These are phyloP conservation scores for Ceratitis capitata DNA, from an alignment of 1,140 invertebrate genomes.

Conservation along the genomic window DNA sequence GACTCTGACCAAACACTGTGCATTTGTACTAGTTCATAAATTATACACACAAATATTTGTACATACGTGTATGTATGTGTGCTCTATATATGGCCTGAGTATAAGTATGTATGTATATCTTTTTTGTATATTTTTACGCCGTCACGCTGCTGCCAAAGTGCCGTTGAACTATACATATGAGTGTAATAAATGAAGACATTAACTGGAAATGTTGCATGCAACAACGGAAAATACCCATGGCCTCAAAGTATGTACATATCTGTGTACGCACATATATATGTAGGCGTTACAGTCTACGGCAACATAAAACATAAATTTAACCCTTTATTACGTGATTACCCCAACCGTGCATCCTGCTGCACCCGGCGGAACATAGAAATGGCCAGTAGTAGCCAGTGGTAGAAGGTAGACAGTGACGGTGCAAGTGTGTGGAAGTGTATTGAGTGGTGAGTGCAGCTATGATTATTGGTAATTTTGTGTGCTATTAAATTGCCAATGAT, in stretches of 20 bases:
- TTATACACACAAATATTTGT: neutral
- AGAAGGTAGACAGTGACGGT: too few relatives aligned
- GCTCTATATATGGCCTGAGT: too few relatives aligned
- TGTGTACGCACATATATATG: too few relatives aligned
- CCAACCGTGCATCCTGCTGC: neutral
- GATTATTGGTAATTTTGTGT: slow-evolving; percentile 36
- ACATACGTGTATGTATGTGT: neutral
- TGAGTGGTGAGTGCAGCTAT: neutral
- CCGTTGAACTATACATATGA: neutral
- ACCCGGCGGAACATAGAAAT: neutral
- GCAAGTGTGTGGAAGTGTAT: neutral
- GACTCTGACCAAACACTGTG: neutral
- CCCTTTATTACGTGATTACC: neutral
- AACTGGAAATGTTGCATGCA: slow-evolving; percentile 25
- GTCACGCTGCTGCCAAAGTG: neutral
- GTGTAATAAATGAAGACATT: slow-evolving; percentile 30
- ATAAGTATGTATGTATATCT: too few relatives aligned
- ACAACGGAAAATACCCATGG: too few relatives aligned
- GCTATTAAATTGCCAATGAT: slow-evolving; percentile 25
- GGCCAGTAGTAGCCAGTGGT: neutral
- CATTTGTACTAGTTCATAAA: neutral
- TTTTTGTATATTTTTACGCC: too few relatives aligned
- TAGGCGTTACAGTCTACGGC: neutral
- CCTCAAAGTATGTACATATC: too few relatives aligned
- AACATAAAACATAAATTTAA: slow-evolving; percentile 15